phyloP scores from a whole-genome alignment of 2,888 invertebrate genomes.

The Lamellibrachia columna region DNA sequence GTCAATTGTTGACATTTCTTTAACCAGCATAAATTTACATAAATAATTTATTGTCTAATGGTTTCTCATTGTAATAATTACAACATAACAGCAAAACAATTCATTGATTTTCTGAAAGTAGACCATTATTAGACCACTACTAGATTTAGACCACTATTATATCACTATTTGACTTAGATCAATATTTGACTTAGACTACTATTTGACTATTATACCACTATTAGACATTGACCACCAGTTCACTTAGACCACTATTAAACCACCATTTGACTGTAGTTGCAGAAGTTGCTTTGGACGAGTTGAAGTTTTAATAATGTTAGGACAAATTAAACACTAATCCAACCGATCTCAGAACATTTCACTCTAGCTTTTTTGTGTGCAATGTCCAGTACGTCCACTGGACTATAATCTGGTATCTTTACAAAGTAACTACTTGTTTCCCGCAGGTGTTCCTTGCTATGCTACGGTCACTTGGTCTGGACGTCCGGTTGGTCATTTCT shows the following conservation, averaged over 20 bases:
- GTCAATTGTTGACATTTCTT: neutral
- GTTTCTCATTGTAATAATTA: neutral
- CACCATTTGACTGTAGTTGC: neutral
- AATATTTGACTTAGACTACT: no score
- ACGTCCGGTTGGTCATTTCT: slow-evolving; percentile 83
- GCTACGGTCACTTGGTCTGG: slow-evolving; percentile 81
- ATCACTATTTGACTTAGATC: no score
- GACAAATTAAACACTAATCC: neutral
- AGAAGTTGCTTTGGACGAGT: neutral
- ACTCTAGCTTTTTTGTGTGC: neutral
- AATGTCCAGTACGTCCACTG: neutral
- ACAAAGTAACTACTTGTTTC: neutral
- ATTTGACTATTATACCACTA: no score
- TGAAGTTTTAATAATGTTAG: neutral
- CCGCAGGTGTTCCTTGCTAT: slow-evolving; percentile 77
- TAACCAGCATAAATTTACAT: neutral
- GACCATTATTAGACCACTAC: neutral
- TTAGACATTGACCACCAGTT: no score
- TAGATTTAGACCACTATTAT: no score
- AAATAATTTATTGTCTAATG: neutral
- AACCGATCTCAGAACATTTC: neutral
- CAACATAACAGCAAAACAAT: neutral
- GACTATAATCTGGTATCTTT: neutral
- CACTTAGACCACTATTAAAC: neutral
- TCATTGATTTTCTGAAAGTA: neutral